phyloP scores from a whole-genome alignment of 2,113 vertebrate genomes.

The Glaucidium brasilianum region DNA sequence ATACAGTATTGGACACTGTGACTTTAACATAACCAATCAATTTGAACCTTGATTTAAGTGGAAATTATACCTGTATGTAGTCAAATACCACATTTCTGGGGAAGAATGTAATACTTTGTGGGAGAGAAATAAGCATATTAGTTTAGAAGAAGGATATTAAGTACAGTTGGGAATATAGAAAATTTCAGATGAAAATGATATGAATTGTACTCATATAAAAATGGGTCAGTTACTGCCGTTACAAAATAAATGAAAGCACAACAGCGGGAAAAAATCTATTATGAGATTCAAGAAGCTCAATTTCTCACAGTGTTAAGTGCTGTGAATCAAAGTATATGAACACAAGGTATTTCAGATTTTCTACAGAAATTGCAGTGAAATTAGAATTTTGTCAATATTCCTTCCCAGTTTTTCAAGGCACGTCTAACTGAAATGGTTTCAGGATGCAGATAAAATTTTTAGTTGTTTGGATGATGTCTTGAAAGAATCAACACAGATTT shows the following conservation, averaged over 20 bases:
- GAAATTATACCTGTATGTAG: background rate
- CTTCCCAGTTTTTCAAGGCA: background rate
- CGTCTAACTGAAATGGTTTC: background rate
- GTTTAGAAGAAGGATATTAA: background rate
- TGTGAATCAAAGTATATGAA: background rate
- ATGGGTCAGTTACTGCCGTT: background rate
- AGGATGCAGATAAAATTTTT: background rate
- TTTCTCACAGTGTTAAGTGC: background rate
- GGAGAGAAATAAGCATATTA: background rate
- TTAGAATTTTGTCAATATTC: background rate
- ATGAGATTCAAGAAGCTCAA: background rate
- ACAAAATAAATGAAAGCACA: background rate
- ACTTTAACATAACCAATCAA: background rate
- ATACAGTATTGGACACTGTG: background rate
- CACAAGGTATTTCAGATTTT: background rate
- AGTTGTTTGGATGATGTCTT: background rate
- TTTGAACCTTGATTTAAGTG: background rate
- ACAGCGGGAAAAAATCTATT: background rate
- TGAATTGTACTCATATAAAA: background rate
- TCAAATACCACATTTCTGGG: background rate
- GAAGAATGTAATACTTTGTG: background rate
- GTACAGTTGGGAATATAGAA: background rate
- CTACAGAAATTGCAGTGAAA: background rate
- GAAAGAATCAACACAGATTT: background rate
- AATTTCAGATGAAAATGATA: background rate